Percentiles rank a stretch among this genome's conserved stretches.
These are phyloP conservation scores for Oriolus oriolus DNA, from an alignment of 2,113 vertebrate species.

Conservation along the genomic window DNA sequence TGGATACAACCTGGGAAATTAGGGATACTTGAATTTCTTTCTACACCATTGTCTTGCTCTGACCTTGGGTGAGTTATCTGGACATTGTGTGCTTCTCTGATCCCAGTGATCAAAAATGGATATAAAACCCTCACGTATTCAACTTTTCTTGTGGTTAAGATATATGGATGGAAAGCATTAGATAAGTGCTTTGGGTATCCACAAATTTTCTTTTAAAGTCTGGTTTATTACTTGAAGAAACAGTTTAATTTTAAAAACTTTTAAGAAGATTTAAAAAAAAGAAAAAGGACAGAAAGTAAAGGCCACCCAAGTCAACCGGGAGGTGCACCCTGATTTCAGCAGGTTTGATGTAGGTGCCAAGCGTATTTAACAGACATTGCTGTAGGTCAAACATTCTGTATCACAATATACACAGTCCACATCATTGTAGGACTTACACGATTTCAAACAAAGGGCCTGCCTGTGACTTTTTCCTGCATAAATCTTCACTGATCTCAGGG, in stretches of 20 bases:
- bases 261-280: not conserved
- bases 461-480: not conserved
- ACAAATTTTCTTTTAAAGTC: not conserved
- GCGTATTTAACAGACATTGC: not conserved
- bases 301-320: not conserved
- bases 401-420: not conserved
- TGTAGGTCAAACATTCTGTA: not conserved
- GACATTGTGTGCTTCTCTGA: not conserved
- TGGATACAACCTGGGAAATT: not conserved
- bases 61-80: not conserved
- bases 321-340: not conserved
- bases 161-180: not conserved
- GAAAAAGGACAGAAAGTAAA: not conserved
- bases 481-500: not conserved
- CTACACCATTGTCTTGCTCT: not conserved
- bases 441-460: not conserved
- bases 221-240: not conserved
- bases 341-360: not conserved
- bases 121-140: not conserved
- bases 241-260: not conserved
- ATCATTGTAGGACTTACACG: not conserved
- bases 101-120: not conserved
- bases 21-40: not conserved
- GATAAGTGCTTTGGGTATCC: not conserved
- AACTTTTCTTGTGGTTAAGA: not conserved